Conservation (phyloP, 1,140 invertebrate genomes). For the Lithobius niger region DNA sequence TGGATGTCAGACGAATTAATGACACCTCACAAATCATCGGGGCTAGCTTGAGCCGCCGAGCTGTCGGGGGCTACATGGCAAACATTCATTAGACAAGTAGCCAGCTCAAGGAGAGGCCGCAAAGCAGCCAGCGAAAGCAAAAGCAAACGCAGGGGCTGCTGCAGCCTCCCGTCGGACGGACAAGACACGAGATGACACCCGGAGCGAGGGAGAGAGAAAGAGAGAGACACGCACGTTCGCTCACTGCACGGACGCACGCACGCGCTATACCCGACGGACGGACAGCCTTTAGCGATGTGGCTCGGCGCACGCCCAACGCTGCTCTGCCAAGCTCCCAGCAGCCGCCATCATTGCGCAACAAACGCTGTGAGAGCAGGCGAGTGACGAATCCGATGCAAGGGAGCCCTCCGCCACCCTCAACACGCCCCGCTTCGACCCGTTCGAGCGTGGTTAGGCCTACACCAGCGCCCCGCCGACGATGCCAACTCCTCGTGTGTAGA, state of each 20-base stretch:
- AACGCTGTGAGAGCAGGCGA: background rate
- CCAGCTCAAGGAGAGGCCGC: slow-evolving; percentile 2
- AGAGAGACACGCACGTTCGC: background rate
- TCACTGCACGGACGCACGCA: background rate
- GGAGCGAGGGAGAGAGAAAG: too few species aligned
- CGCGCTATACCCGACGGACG: background rate
- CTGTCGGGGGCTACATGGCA: slow-evolving; percentile 4
- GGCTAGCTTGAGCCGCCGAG: background rate
- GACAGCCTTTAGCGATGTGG: background rate
- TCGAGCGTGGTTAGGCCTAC: background rate
- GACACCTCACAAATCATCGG: slow-evolving; percentile 14
- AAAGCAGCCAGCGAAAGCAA: background rate
- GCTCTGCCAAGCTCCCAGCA: background rate
- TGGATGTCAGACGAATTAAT: slow-evolving; percentile 14
- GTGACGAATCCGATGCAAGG: background rate
- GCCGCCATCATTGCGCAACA: slow-evolving; percentile 2
- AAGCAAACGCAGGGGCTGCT: too few species aligned
- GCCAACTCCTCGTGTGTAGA: too few species aligned
- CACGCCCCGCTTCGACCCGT: too few species aligned
- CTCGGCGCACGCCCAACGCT: background rate
- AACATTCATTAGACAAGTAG: slow-evolving; percentile 10
- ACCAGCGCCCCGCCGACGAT: background rate
- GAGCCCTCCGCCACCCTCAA: background rate
- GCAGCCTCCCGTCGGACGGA: too few species aligned
- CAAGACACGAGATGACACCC: too few species aligned